A percentile compares a stretch with the other conserved stretches of the same genome.
These are phyloP conservation scores for Nomada lathburiana DNA, from an alignment of 2,888 invertebrate genomes.

Conservation along the genomic window DNA sequence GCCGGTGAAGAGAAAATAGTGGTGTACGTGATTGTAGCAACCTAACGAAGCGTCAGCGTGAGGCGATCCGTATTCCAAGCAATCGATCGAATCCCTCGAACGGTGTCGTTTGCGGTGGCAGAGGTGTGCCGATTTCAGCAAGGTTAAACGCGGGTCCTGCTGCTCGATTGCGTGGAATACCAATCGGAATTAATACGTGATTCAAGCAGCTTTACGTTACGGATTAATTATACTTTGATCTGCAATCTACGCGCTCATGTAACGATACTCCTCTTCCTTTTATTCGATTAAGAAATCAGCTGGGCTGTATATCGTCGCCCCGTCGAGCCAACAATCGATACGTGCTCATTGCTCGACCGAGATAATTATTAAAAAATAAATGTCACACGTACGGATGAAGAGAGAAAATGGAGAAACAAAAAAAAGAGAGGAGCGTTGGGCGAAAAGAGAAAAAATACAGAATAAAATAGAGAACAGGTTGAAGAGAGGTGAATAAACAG, in stretches of 20 bases:
- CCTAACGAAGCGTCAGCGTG: slow-evolving; percentile 80
- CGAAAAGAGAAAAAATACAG: slow-evolving; percentile 63
- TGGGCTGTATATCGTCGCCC: slow-evolving; percentile 81
- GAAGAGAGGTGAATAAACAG: slow-evolving; percentile 22
- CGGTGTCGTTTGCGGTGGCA: background rate
- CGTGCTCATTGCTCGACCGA: slow-evolving; percentile 75
- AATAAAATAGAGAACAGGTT: slow-evolving; percentile 54
- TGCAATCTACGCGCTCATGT: slow-evolving; percentile 70
- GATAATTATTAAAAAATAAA: slow-evolving; percentile 71
- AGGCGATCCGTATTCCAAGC: slow-evolving; percentile 67
- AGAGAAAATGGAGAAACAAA: slow-evolving; percentile 57
- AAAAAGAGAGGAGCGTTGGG: slow-evolving; percentile 4
- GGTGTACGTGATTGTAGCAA: slow-evolving; percentile 74
- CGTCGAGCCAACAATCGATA: slow-evolving; percentile 77
- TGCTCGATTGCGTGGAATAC: slow-evolving; percentile 50
- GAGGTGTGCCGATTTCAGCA: background rate
- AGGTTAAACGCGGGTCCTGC: background rate
- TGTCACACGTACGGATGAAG: slow-evolving; percentile 42
- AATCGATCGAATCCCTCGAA: slow-evolving; percentile 20
- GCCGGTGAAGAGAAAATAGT: slow-evolving; percentile 45
- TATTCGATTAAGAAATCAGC: slow-evolving; percentile 62
- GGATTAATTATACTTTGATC: slow-evolving; percentile 71
- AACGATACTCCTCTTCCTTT: slow-evolving; percentile 44
- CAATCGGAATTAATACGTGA: slow-evolving; percentile 74
- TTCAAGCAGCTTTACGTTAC: slow-evolving; percentile 77